phyloP scores from a whole-genome alignment of 2,113 vertebrate species.

The Maccullochella peelii region DNA sequence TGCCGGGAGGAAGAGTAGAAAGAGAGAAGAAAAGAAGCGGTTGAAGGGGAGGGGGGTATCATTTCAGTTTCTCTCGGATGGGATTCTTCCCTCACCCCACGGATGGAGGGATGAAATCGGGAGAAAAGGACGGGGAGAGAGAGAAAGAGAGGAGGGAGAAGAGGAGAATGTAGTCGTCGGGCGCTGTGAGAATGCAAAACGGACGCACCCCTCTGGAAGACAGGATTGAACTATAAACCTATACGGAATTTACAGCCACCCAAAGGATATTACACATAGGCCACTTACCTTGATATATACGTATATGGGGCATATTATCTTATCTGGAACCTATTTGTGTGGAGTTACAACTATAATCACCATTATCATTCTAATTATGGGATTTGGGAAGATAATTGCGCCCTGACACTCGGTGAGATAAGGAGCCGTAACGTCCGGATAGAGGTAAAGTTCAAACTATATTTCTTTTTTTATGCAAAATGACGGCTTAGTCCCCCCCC shows the following conservation, averaged over 20 bases:
- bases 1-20: slow-evolving; percentile 5
- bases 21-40: slow-evolving; percentile 17
- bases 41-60: slow-evolving; percentile 11
- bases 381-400: slow-evolving; percentile 61
- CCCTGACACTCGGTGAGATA: slow-evolving; percentile 52
- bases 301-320: slow-evolving; percentile 26
- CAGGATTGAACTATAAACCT: slow-evolving; percentile 60
- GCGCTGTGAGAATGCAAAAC: slow-evolving; percentile 73
- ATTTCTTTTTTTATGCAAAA: slow-evolving; percentile 21
- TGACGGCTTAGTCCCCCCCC: not conserved
- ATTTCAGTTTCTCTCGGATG: slow-evolving; percentile 52
- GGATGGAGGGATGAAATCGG: slow-evolving; percentile 75
- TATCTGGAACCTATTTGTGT: slow-evolving; percentile 55
- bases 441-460: slow-evolving; percentile 71
- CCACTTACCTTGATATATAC: not conserved
- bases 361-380: slow-evolving; percentile 49
- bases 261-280: slow-evolving; percentile 53
- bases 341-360: slow-evolving; percentile 65
- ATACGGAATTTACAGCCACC: slow-evolving; percentile 66
- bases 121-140: slow-evolving; percentile 59
- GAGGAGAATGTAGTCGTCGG: slow-evolving; percentile 74
- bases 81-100: slow-evolving; percentile 56
- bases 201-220: slow-evolving; percentile 78
- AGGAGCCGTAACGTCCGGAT: slow-evolving; percentile 2
- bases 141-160: slow-evolving; percentile 55